phyloP scores from a whole-genome alignment of 2,797 vertebrate species.

The Lycodopsis pacificus region DNA sequence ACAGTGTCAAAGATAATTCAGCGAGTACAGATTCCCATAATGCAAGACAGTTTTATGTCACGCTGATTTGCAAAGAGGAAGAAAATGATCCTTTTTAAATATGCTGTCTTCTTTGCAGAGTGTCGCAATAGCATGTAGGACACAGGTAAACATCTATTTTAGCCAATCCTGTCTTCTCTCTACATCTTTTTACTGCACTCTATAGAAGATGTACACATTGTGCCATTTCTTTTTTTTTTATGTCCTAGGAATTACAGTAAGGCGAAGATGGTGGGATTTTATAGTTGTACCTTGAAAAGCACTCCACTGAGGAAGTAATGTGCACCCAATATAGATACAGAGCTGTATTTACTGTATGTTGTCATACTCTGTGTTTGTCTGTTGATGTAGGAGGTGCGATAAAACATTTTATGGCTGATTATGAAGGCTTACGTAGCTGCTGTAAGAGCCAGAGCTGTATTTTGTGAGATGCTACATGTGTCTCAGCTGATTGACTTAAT shows the following conservation, averaged over 20 bases:
- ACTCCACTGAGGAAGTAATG: slow-evolving; percentile 28
- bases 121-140: not conserved
- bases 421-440: slow-evolving; percentile 54
- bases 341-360: slow-evolving; percentile 57
- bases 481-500: slow-evolving; percentile 63
- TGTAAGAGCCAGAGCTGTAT: slow-evolving; percentile 38
- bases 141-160: slow-evolving; percentile 27
- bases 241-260: slow-evolving; percentile 4
- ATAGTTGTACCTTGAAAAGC: slow-evolving; percentile 39
- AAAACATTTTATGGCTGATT: slow-evolving; percentile 70
- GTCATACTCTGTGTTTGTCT: slow-evolving; percentile 53
- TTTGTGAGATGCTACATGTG: slow-evolving; percentile 43
- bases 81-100: slow-evolving; percentile 21
- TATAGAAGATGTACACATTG: slow-evolving; percentile 7
- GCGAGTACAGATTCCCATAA: slow-evolving; percentile 16
- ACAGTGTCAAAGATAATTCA: slow-evolving; percentile 26
- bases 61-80: slow-evolving; percentile 29
- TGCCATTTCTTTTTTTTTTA: slow-evolving; percentile 10
- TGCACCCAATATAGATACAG: slow-evolving; percentile 24
- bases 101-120: slow-evolving; percentile 9
- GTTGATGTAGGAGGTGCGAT: slow-evolving; percentile 66
- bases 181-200: slow-evolving; percentile 16
- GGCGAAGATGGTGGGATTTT: slow-evolving; percentile 34
- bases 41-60: slow-evolving; percentile 25
- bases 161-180: not conserved